phyloP scores from a whole-genome alignment of 53 echinoderm and acorn worm species.

The Paracentrotus lividus region DNA sequence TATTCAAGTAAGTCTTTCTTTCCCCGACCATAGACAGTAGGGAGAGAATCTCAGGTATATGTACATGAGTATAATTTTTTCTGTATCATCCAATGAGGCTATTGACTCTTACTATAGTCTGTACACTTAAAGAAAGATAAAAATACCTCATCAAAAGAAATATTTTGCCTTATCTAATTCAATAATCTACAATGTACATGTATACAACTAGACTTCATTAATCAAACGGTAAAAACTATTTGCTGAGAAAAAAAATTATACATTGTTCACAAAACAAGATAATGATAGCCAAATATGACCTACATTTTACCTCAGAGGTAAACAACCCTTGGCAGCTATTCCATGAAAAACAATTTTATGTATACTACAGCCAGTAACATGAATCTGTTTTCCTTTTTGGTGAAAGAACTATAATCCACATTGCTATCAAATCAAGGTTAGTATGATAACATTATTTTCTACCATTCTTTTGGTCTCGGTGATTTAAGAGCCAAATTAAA shows the following conservation, averaged over 20 bases:
- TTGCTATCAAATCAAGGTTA: too few relatives aligned
- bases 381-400: background rate
- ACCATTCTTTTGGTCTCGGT: too few relatives aligned
- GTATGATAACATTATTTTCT: background rate
- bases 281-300: too few relatives aligned
- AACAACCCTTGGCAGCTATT: background rate
- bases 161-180: too few relatives aligned
- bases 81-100: slow-evolving; percentile 9
- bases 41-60: background rate
- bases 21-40: slow-evolving; percentile 19
- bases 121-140: background rate
- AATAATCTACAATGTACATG: too few relatives aligned
- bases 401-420: too few relatives aligned
- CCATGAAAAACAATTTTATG: background rate
- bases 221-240: too few relatives aligned
- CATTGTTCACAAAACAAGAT: too few relatives aligned
- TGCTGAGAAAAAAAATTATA: too few relatives aligned
- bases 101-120: background rate
- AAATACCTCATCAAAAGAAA: background rate
- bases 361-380: background rate
- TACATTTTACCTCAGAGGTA: slow-evolving; percentile 6
- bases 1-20: background rate
- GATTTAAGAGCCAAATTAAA: too few relatives aligned
- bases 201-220: too few relatives aligned
- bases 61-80: background rate